These are phyloP conservation scores for Mechanitis messenoides DNA, from an alignment of 2,888 invertebrate species.

Conservation along the genomic window DNA sequence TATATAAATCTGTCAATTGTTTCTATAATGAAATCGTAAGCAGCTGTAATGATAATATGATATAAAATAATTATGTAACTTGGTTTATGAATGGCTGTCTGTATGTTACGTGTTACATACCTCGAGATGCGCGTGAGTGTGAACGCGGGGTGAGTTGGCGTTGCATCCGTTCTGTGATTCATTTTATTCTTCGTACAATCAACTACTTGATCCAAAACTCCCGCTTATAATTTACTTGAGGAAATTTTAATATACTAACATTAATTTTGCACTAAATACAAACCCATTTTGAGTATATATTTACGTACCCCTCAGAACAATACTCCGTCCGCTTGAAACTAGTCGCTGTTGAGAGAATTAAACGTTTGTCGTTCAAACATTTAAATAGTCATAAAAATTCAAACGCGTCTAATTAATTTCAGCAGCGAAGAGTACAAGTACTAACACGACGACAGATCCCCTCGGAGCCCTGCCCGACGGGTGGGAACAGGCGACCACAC, in stretches of 20 bases:
- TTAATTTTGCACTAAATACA: constrained; percentile 6
- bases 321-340: constrained; percentile 56
- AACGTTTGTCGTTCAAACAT: constrained; percentile 33
- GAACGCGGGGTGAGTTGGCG: constrained; percentile 30
- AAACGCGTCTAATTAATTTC: constrained; percentile 63
- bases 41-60: constrained; percentile 1
- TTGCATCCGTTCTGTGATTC: constrained; percentile 44
- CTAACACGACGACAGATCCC: constrained; percentile 72
- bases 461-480: constrained; percentile 89
- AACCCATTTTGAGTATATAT: neutral
- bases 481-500: constrained; percentile 91
- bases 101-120: constrained; percentile 41
- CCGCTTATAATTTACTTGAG: constrained; percentile 22
- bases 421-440: constrained; percentile 76
- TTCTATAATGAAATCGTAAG: constrained; percentile 1
- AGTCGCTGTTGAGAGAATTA: constrained; percentile 71
- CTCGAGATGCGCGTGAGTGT: constrained; percentile 30
- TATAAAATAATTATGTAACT: constrained; percentile 30
- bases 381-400: constrained; percentile 27
- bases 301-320: constrained; percentile 7
- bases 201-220: constrained; percentile 10
- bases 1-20: constrained; percentile 6
- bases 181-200: constrained; percentile 51
- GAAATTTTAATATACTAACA: constrained; percentile 21
- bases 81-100: constrained; percentile 61